These are phyloP conservation scores for Portevinia maculata DNA, from an alignment of 2,888 invertebrate genomes.

Conservation along the genomic window DNA sequence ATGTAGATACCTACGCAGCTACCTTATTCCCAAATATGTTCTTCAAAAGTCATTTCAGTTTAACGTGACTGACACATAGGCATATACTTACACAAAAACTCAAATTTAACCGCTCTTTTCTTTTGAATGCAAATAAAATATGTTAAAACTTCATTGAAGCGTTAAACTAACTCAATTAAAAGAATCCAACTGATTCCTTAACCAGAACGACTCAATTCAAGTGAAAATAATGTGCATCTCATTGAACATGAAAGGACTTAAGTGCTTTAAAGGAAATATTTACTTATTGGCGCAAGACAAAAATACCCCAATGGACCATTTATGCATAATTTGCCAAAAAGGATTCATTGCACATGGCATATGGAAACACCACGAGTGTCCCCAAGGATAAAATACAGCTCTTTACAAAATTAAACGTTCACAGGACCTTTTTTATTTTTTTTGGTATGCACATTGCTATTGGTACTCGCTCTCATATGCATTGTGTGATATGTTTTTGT, in stretches of 20 bases:
- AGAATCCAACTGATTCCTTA: slow-evolving; percentile 42
- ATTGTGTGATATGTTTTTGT: slow-evolving; percentile 51
- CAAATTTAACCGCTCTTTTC: not conserved
- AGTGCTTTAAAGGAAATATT: slow-evolving; percentile 31
- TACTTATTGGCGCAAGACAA: slow-evolving; percentile 67
- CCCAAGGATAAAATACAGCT: slow-evolving; percentile 24
- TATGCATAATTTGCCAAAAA: slow-evolving; percentile 54
- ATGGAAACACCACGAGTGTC: slow-evolving; percentile 65
- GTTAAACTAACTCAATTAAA: slow-evolving; percentile 73
- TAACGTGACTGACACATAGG: no score
- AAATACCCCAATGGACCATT: slow-evolving; percentile 63
- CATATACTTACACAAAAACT: not conserved
- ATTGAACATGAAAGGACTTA: slow-evolving; percentile 32
- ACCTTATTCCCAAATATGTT: no score
- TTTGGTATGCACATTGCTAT: not conserved
- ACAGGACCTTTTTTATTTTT: slow-evolving; percentile 10
- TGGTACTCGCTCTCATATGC: not conserved
- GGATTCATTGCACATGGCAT: slow-evolving; percentile 44
- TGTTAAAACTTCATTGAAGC: slow-evolving; percentile 26
- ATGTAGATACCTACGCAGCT: no score
- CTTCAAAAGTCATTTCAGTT: no score
- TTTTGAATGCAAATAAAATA: slow-evolving; percentile 13
- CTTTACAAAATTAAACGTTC: slow-evolving; percentile 31
- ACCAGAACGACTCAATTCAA: slow-evolving; percentile 45
- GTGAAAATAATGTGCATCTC: slow-evolving; percentile 46